Evolutionary conservation across 2,888 invertebrate species (phyloP), one percentile per base, ranked within the genome.

Genomic region (Liodrosophila aerea): DNA sequence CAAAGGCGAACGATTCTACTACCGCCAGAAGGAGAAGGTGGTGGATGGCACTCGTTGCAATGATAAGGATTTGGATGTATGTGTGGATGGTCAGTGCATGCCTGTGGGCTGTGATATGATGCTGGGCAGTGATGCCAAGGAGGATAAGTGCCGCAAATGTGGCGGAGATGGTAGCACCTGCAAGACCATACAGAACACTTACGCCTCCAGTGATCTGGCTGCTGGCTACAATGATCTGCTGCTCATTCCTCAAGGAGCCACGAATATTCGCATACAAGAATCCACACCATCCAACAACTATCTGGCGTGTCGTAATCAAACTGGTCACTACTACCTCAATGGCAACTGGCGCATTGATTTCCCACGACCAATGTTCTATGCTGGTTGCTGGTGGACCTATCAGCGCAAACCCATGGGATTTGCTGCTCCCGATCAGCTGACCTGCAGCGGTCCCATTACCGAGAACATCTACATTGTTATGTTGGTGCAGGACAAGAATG

Each of bases 271-370:
- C 11, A 93, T 99, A 52, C 92, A 92, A 73, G 98, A 99, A 92
- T 88, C 93, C 1, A 91, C 91, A 36, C 93, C 96, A 1, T 96
- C 98, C 0, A 96, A 94, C 87, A 98, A 98, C 91, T 98, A 97
- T 90, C 92, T 89, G 94, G 98, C 98, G 4, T 92, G 98, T 44
- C 93, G 97, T 69, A 96, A 97, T 89, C 92, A 93, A 52, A 92
- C 94, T 41, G 95, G 95, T 2, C 92, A 95, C 76, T 99, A 95
- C 89, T 97, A 97, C 88, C 91, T 99, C 47, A 99, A 99, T 90
- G 98, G 98, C 1, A 95, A 97, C 88, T 98, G 97, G 94, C 93
- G 95, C 87, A 97, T 99, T 86, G 96, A 97, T 90, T 96, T 96
- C 88, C 97, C 97, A 0, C 92, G 95, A 49, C 93, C 93, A 29